Base-by-base conservation (phyloP, 2,113 vertebrate species). In the Equus przewalskii region DNA sequence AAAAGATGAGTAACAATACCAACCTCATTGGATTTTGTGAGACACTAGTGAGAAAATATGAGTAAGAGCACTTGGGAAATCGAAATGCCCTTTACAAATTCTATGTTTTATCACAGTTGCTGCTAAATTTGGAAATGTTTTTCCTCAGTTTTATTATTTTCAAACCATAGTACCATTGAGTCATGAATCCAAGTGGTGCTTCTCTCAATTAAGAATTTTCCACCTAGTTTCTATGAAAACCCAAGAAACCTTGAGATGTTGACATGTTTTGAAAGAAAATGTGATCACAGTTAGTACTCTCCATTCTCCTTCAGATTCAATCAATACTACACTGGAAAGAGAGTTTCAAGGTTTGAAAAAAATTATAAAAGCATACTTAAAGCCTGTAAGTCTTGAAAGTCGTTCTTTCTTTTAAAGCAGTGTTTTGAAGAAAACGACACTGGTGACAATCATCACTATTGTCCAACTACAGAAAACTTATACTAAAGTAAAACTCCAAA, bases 321-420 rank as follows among this genome's bases (percentile, higher is more conserved):
- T 58, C 76, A 90, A 84, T 36, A 84, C 60, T 54, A n/a, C 12
- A 79, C 30, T 26, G 51, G 22, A 93, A 89, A 73, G 64, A 88
- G 19, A 75, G 13, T 84, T 75, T 83, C 33, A 81, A 65, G 30
- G 13, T 70, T 76, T 88, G 13, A 56, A 75, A 65, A 72, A 76
- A 69, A 46, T 72, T 28, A 84, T 28, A 60, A 72, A 75, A 84
- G 36, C 70, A 80, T 84, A 14, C 18, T 30, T 18, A 93, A 94
- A 83, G 6, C 36, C 62, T 89, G 7, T 58, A 82, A 93, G 84
- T 79, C 1, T 60, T 92, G 16, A 85, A 81, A 89, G 46, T 24
- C 21, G 64, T 89, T 95, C 21, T 91, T 91, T 58, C 56, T 80
- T 85, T 96, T 94, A 91, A 92, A 95, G 62, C 7, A 82, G 13